Percentiles rank a stretch among this genome's conserved stretches.
Conservation (phyloP, 2,888 invertebrate species). For the Cinara cedri region DNA sequence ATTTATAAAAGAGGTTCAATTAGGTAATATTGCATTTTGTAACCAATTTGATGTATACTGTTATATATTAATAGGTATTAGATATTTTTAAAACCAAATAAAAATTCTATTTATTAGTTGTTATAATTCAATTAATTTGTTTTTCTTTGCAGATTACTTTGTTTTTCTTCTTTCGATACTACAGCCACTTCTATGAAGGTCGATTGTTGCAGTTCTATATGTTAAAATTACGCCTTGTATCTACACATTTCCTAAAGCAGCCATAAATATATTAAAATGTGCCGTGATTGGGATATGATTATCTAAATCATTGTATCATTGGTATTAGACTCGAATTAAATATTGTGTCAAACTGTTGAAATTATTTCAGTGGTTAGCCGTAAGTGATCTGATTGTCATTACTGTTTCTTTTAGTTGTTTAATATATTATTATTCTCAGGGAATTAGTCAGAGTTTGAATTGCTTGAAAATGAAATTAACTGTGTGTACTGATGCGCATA, state of each 20-base stretch:
- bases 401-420: not conserved
- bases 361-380: slow-evolving; percentile 45
- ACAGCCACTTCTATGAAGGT: not conserved
- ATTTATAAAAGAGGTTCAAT: too few relatives aligned
- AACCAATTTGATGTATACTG: too few relatives aligned
- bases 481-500: slow-evolving; percentile 13
- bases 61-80: not conserved
- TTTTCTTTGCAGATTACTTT: slow-evolving; percentile 26
- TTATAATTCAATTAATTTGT: not conserved
- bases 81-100: not conserved
- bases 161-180: not conserved
- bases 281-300: slow-evolving; percentile 51
- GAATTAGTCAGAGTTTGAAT: slow-evolving; percentile 37
- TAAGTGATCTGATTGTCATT: not conserved
- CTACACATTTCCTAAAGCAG: slow-evolving; percentile 46
- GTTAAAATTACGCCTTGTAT: slow-evolving; percentile 48
- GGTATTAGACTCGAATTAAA: slow-evolving; percentile 13
- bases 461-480: slow-evolving; percentile 41
- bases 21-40: too few relatives aligned
- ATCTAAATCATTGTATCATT: slow-evolving; percentile 11
- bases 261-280: slow-evolving; percentile 46
- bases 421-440: not conserved
- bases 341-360: slow-evolving; percentile 20
- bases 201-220: not conserved
- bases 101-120: slow-evolving; percentile 16